Conservation (phyloP, 35 echinoderm and acorn worm genomes). For the Patiria miniata region DNA sequence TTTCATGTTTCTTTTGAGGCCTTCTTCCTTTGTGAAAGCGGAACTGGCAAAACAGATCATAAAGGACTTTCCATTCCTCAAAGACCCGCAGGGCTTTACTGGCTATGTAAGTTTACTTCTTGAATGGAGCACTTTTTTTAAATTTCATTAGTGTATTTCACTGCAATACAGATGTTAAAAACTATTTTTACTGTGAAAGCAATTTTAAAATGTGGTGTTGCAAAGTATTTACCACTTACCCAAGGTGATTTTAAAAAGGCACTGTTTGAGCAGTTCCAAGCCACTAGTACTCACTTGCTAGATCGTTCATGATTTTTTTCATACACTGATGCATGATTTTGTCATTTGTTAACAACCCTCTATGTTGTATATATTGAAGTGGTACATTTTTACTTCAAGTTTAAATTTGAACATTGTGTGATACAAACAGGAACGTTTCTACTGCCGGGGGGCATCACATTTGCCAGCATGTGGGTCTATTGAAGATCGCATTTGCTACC, state of each 20-base stretch:
- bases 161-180: too few species aligned
- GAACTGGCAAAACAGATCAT: not conserved
- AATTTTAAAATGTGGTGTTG: too few species aligned
- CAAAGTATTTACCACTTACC: too few species aligned
- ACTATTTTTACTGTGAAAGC: too few species aligned
- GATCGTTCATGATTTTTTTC: not conserved
- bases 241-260: too few species aligned
- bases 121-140: not conserved
- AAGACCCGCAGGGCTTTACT: not conserved
- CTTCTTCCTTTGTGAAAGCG: not conserved
- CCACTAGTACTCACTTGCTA: not conserved
- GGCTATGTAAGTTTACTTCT: not conserved
- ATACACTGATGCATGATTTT: not conserved
- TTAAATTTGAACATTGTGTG: not conserved
- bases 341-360: not conserved
- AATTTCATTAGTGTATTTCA: too few species aligned
- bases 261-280: not conserved
- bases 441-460: not conserved
- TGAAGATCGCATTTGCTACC: not conserved
- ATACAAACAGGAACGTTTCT: not conserved
- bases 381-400: not conserved
- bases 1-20: not conserved
- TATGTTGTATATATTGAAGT: not conserved
- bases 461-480: not conserved
- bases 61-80: not conserved